Base-by-base conservation (phyloP, 2,797 vertebrate species). In the Knipowitschia caucasica region DNA sequence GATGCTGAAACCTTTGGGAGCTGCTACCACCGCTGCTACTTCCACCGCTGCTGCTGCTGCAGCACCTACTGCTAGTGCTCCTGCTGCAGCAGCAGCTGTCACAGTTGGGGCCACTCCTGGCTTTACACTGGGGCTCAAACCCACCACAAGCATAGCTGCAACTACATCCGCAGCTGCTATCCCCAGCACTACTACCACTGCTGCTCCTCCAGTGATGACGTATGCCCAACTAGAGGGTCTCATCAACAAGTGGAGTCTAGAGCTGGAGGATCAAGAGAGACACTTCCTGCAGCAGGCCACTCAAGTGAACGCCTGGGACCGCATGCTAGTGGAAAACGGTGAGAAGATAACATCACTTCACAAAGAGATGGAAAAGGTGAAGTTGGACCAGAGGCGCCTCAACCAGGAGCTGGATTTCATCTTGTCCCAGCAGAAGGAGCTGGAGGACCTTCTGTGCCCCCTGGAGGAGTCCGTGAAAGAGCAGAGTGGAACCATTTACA, bases 401-500 rank as follows among this genome's bases (percentile, higher is more conserved):
- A 96, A 98, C 85, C 96, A 99, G 80, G 96, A 98, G 25, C 89
- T 99, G 3, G 96, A 98, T 63, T 99, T 98, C 79, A 99, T 98
- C 80, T 81, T 99, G 50, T 98, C 95, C 0, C 96, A 99, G 71
- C 96, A 99, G 87, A 98, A 98, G 53, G 96, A 99, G 83, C 90
- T 99, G 73, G 96, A 98, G 69, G 95, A 98, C 73, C 76, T 99
- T 62, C 77, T 99, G 24, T 88, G 83, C 40, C 95, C 96, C 0
- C 87, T 99, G 9, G 96, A 99, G 78, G 95, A 98, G 72, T 94
- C 94, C 0, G 95, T 97, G 59, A 97, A 95, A 54, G 96, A 99
- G 57, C 96, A 98, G 81, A 95, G 92, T 0, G 94, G 95, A 20
- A 96, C 95, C 52, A 95, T 98, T 73, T 96, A 98, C 85, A 90